Conservation (phyloP, 2,888 invertebrate genomes). For the Cheilosia impressa region DNA sequence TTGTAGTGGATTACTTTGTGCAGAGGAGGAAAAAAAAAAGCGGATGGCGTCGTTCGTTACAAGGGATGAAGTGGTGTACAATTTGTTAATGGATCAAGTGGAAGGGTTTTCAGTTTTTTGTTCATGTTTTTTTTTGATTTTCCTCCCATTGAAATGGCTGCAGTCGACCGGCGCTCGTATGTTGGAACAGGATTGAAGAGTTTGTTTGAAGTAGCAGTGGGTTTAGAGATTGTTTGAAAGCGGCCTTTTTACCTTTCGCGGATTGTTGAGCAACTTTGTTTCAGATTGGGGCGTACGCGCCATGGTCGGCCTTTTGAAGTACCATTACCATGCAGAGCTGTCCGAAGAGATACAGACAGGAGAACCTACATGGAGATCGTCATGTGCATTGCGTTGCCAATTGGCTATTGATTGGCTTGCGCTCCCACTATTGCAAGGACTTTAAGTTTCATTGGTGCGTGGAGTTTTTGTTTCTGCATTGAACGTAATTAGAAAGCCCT, state of each 20-base stretch:
- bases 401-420: too few species aligned
- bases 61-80: constrained; percentile 66
- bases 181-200: constrained; percentile 32
- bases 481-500: too few species aligned
- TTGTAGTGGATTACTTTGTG: constrained; percentile 72
- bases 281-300: constrained; percentile 31
- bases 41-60: constrained; percentile 43
- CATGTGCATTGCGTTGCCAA: too few species aligned
- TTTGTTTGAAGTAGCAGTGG: constrained; percentile 52
- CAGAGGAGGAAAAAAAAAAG: constrained; percentile 20
- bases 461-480: too few species aligned
- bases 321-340: not conserved
- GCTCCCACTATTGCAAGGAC: too few species aligned
- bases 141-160: constrained; percentile 39
- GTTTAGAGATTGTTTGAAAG: constrained; percentile 19
- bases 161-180: constrained; percentile 9
- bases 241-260: constrained; percentile 12
- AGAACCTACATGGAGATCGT: too few species aligned
- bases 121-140: not conserved
- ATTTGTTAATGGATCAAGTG: constrained; percentile 73
- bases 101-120: constrained; percentile 47
- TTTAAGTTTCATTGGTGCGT: too few species aligned
- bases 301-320: constrained; percentile 15
- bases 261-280: constrained; percentile 55
- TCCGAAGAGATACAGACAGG: not conserved